Conservation (phyloP, 1,140 invertebrate species). For the Asobara japonica region DNA sequence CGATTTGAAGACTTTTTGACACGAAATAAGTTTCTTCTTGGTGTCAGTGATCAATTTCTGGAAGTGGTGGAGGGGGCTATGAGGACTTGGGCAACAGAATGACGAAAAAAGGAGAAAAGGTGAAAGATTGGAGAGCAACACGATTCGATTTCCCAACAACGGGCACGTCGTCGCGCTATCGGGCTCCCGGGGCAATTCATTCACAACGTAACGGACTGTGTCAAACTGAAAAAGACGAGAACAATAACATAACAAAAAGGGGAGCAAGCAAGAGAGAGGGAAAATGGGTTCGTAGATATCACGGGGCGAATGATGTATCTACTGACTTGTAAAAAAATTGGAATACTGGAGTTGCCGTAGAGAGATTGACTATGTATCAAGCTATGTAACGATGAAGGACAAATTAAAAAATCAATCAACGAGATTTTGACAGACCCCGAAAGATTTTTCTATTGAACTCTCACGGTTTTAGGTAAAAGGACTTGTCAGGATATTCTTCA, state of each 20-base stretch:
- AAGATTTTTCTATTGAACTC: no score
- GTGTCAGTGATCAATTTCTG: no score
- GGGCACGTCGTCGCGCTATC: conserved; percentile 14
- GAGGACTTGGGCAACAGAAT: not conserved
- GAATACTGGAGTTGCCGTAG: no score
- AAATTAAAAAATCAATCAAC: no score
- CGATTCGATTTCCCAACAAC: conserved; percentile 26
- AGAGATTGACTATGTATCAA: no score
- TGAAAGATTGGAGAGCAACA: conserved; percentile 3
- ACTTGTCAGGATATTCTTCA: no score
- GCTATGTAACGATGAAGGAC: no score
- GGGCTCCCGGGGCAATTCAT: conserved; percentile 21
- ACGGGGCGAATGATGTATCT: conserved; percentile 44
- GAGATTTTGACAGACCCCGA: no score
- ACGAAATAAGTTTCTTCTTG: no score
- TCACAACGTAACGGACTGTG: conserved; percentile 22
- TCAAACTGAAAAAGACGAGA: conserved; percentile 16
- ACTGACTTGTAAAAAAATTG: conserved; percentile 47
- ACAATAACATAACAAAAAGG: conserved; percentile 6
- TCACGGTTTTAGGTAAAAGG: no score
- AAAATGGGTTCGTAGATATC: not conserved
- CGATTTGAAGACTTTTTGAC: no score
- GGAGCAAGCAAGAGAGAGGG: not conserved
- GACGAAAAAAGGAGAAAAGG: not conserved
- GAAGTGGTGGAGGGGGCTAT: not conserved